These are phyloP conservation scores for Ostrea edulis DNA, from an alignment of 1,140 invertebrate genomes.

Conservation along the genomic window DNA sequence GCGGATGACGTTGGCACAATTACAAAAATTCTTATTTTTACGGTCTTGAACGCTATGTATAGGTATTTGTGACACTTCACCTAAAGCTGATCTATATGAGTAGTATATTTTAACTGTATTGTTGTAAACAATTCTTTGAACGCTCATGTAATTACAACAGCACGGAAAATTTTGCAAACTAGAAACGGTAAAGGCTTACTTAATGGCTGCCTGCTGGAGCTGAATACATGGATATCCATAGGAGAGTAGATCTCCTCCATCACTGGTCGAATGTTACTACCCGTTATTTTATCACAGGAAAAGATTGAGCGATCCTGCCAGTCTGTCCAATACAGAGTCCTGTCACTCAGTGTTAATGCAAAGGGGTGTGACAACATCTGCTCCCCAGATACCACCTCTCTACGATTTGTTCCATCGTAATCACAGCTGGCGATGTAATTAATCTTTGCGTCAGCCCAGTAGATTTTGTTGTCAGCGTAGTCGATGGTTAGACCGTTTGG, in stretches of 20 bases:
- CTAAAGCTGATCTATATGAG: no score
- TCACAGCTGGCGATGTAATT: slow-evolving; percentile 77
- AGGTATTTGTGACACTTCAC: no score
- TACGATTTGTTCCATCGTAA: slow-evolving; percentile 84
- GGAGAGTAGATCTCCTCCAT: slow-evolving; percentile 81
- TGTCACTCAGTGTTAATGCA: slow-evolving; percentile 82
- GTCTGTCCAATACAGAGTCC: slow-evolving; percentile 98
- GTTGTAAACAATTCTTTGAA: no score
- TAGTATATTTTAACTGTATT: no score
- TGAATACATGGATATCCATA: slow-evolving; percentile 90
- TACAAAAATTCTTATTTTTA: no score
- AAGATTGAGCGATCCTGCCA: slow-evolving; percentile 96
- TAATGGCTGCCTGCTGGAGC: slow-evolving; percentile 76
- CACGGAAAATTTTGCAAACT: no score
- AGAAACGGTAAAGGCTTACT: slow-evolving; percentile 58
- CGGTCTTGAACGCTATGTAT: no score
- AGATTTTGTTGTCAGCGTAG: slow-evolving; percentile 85
- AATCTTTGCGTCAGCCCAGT: slow-evolving; percentile 96
- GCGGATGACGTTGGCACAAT: no score
- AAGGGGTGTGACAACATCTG: slow-evolving; percentile 81
- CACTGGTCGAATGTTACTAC: slow-evolving; percentile 80
- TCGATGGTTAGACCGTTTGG: slow-evolving; percentile 81
- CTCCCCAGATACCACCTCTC: slow-evolving; percentile 75
- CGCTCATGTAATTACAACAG: no score
- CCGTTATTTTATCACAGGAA: slow-evolving; percentile 94